Base-by-base conservation (phyloP, 2,113 vertebrate genomes). In the Otis tarda region DNA sequence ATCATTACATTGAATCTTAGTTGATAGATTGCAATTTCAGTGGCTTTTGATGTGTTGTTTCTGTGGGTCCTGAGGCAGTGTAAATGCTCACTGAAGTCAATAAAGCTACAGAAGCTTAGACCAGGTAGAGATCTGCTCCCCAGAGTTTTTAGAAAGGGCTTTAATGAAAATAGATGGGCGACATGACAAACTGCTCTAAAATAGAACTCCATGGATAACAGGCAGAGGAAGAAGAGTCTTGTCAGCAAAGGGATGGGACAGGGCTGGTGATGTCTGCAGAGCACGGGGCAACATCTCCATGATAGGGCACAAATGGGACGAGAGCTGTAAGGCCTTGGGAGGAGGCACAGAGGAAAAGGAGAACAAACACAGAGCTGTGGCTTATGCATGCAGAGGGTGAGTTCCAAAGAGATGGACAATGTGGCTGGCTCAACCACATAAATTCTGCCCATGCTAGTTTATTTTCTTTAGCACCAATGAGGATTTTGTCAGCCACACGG, bases 381-480 rank as follows among this genome's bases (percentile, higher is more conserved):
- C 27, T 43, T 41, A 18, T 35, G 25, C 35, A 69, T 50, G 33
- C 8, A 55, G 14, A 3, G 3, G 7, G 3, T 37, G 55, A 73
- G 31, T 30, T 83, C 65, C 45, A 69, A 35, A 31, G 22, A 53
- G 35, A n/a, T 31, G 31, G 14, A 39, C 25, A 30, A 33, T 1
- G 8, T 31, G 30, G 5, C 14, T 78, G 50, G 8, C 23, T 83
- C 0, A 0, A 18, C 20, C 10, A 7, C 1, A 1, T 70, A 6
- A 5, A 33, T 96, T 81, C 74, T 79, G 49, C 12, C 35, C 35
- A 13, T 2, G 2, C 7, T 4, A 2, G 18, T 90, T 86, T 71
- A 45, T 67, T 73, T 82, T 79, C n/a, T 35, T 70, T 81, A 59
- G 17, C 28, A 49, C 20, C 13, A 11, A 12, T 4, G 7, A 37